phyloP scores from a whole-genome alignment of 2,888 invertebrate genomes.

The Neoaliturus tenellus region DNA sequence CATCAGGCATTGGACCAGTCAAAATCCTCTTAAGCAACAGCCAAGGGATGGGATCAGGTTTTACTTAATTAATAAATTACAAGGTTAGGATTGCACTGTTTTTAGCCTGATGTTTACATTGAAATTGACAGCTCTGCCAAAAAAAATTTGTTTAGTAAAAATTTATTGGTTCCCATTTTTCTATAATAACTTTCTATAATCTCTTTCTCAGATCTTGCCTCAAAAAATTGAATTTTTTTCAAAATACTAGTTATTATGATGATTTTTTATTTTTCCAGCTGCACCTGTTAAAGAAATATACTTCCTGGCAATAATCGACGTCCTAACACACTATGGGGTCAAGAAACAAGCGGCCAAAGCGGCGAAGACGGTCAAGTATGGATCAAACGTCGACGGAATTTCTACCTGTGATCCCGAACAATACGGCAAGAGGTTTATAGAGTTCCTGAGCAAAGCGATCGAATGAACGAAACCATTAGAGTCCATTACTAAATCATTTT shows the following conservation, averaged over 20 bases:
- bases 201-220: background rate
- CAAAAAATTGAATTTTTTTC: constrained; percentile 38
- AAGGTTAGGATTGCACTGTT: no score
- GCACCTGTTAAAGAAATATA: constrained; percentile 94
- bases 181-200: no score
- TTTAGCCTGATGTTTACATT: no score
- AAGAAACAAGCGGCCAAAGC: constrained; percentile 99
- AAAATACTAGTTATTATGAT: background rate
- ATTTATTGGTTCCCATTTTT: no score
- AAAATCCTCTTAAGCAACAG: no score
- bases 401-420: constrained; percentile 99
- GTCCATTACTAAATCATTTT: constrained; percentile 35
- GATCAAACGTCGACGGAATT: constrained; percentile 98
- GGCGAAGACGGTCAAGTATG: constrained; percentile 99
- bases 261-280: constrained; percentile 72
- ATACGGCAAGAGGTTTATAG: constrained; percentile 98
- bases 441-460: constrained; percentile 97
- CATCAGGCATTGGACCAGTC: no score
- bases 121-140: no score
- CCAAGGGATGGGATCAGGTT: no score
- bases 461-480: constrained; percentile 77
- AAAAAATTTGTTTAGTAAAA: no score
- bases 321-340: constrained; percentile 98
- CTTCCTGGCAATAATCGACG: constrained; percentile 98
- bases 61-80: no score